These are phyloP conservation scores for Helicoverpa assulta DNA, from an alignment of 2,888 invertebrate genomes.

Conservation along the genomic window DNA sequence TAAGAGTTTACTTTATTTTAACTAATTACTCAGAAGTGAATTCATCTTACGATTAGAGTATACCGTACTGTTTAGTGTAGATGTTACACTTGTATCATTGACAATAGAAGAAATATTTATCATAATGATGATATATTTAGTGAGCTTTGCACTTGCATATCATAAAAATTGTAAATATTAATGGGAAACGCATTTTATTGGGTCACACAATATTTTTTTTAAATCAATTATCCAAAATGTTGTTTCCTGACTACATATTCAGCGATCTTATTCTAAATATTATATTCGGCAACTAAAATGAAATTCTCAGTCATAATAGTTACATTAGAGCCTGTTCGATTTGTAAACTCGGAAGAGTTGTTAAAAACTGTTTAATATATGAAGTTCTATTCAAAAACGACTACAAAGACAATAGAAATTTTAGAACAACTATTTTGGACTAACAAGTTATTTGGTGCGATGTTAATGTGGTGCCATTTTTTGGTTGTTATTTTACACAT, in stretches of 20 bases:
- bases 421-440: slow-evolving; percentile 66
- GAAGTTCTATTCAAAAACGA: slow-evolving; percentile 7
- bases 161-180: slow-evolving; percentile 86
- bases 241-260: slow-evolving; percentile 54
- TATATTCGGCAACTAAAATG: slow-evolving; percentile 58
- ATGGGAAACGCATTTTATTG: slow-evolving; percentile 75
- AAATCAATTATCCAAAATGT: slow-evolving; percentile 41
- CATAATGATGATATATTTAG: slow-evolving; percentile 80
- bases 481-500: slow-evolving; percentile 86
- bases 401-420: slow-evolving; percentile 54
- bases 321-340: slow-evolving; percentile 35
- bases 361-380: slow-evolving; percentile 20
- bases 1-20: slow-evolving; percentile 77
- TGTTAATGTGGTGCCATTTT: slow-evolving; percentile 86
- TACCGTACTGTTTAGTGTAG: slow-evolving; percentile 78
- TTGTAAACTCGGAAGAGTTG: slow-evolving; percentile 31
- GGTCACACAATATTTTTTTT: slow-evolving; percentile 61
- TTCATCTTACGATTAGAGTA: slow-evolving; percentile 69
- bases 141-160: slow-evolving; percentile 91
- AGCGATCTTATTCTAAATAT: slow-evolving; percentile 51
- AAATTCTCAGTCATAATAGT: slow-evolving; percentile 38
- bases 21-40: slow-evolving; percentile 70
- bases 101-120: slow-evolving; percentile 75
- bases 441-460: slow-evolving; percentile 81
- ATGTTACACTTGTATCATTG: slow-evolving; percentile 76